These are phyloP conservation scores for Galeopsomyia nigrocyanea DNA, from an alignment of 2,888 invertebrate species.

Conservation along the genomic window DNA sequence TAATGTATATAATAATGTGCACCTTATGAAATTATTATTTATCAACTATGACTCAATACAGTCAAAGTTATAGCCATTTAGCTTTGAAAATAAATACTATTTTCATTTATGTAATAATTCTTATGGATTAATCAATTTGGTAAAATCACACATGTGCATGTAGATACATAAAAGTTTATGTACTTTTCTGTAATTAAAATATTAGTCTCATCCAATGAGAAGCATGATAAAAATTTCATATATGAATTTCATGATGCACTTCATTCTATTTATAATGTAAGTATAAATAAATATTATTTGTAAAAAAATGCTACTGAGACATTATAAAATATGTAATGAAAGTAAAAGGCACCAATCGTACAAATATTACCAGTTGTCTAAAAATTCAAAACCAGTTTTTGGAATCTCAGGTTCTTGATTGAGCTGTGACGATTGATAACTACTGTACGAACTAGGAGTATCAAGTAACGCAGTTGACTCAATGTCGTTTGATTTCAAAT, in stretches of 20 bases:
- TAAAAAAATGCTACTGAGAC: background rate
- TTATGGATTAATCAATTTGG: background rate
- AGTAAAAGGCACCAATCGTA: background rate
- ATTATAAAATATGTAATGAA: background rate
- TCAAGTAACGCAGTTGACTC: slow-evolving; percentile 63
- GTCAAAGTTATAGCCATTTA: slow-evolving; percentile 16
- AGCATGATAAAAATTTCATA: background rate
- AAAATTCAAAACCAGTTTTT: slow-evolving; percentile 73
- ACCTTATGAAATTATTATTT: no score
- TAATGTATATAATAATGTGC: background rate
- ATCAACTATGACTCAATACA: background rate
- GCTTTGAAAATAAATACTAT: slow-evolving; percentile 18
- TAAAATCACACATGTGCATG: background rate
- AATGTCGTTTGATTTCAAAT: slow-evolving; percentile 60
- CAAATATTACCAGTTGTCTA: slow-evolving; percentile 71
- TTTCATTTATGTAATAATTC: background rate
- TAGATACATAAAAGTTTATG: background rate
- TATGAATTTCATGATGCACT: slow-evolving; percentile 8
- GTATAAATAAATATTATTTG: background rate
- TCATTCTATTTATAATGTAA: slow-evolving; percentile 10
- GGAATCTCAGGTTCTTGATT: slow-evolving; percentile 68
- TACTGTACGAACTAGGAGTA: slow-evolving; percentile 64
- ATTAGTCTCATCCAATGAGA: background rate
- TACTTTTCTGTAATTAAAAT: background rate
- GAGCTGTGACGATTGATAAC: slow-evolving; percentile 62